Base-by-base conservation (phyloP, 2,113 vertebrate genomes). In the Sitta europaea region DNA sequence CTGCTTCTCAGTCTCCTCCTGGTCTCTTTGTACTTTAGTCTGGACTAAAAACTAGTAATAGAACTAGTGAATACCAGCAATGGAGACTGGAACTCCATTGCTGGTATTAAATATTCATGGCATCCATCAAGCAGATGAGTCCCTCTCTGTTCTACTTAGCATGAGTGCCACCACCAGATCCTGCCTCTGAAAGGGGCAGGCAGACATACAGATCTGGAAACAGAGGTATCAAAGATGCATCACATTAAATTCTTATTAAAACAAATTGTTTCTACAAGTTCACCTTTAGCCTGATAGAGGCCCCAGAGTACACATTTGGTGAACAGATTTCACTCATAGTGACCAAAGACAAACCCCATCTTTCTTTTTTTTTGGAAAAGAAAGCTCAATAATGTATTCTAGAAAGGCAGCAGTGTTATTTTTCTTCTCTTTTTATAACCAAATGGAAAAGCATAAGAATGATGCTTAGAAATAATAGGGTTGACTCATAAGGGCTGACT, bases 401-500 rank as follows among this genome's bases (percentile, higher is more conserved):
- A 40, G 33, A 54, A 42, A 58, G 35, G 42, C 42, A 58, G 35
- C 54, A 86, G 36, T 48, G 54, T 90, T 88, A 59, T 36, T 55
- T 65, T 47, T 47, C 71, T 80, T 88, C 59, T 88, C 79, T 88
- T 95, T 93, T 92, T 86, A 86, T 81, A 96, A 45, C 48, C 67
- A 86, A 40, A 76, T 51, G 29, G 71, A 92, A 85, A 91, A 79
- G 29, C 35, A 2, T 53, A 48, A 67, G 62, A 81, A 91, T 47
- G 36, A 91, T 75, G 38, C 81, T 85, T 73, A 87, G 74, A 92
- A 90, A 94, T 77, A 94, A 70, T 68, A 57, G 36, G 31, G 45
- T 72, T 96, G 93, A 95, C 65, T 93, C 95, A 93, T 67, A 81
- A 81, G 43, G 61, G 40, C 20, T 94, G 83, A 87, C 53, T 89